Percentiles rank a stretch among this genome's conserved stretches.
phyloP scores from a whole-genome alignment of 2,888 invertebrate species.

The Asteroscopus sphinx region DNA sequence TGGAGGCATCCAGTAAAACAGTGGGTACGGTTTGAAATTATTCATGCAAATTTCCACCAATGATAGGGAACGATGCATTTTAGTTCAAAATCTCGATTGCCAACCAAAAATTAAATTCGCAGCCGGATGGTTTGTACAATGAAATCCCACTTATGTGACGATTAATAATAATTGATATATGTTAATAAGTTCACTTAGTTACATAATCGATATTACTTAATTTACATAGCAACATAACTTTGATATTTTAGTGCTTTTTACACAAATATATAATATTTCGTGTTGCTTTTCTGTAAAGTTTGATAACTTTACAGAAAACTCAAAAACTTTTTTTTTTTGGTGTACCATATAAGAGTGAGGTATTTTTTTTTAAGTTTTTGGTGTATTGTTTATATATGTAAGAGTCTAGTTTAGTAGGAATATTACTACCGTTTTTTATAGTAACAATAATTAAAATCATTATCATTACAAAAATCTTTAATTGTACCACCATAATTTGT shows the following conservation, averaged over 20 bases:
- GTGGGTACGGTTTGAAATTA: constrained; percentile 66
- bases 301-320: no score
- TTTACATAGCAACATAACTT: constrained; percentile 18
- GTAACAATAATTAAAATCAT: no score
- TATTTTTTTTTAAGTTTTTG: no score
- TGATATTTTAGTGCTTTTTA: constrained; percentile 3
- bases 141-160: constrained; percentile 32
- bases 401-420: no score
- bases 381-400: no score
- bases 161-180: constrained; percentile 44
- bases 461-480: no score
- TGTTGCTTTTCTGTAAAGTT: no score
- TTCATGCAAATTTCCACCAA: constrained; percentile 70
- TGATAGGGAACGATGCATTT: constrained; percentile 67
- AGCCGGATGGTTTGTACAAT: constrained; percentile 31
- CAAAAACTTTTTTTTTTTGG: no score
- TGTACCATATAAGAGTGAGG: no score
- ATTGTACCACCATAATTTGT: no score
- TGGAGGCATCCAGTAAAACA: constrained; percentile 61
- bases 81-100: constrained; percentile 59
- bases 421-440: no score
- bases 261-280: no score
- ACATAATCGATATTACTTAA: constrained; percentile 23
- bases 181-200: constrained; percentile 35
- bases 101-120: constrained; percentile 61